These are phyloP conservation scores for Florisuga fusca DNA, from an alignment of 2,797 vertebrate species.

Conservation along the genomic window DNA sequence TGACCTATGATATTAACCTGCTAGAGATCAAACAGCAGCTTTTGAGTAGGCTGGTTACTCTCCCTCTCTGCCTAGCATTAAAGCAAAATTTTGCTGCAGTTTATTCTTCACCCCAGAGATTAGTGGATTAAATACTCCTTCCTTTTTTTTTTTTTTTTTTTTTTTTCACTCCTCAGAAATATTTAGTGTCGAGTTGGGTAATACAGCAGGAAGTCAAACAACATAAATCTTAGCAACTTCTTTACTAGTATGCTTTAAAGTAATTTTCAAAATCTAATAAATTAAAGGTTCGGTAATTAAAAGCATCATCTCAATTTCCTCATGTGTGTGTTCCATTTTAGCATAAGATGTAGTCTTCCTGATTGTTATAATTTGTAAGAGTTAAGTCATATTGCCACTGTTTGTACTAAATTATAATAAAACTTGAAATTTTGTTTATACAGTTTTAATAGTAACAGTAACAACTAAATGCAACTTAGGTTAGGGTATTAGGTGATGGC, in stretches of 20 bases:
- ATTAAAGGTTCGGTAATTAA: background rate
- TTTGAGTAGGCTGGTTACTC: background rate
- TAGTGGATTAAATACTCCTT: slow-evolving; percentile 1
- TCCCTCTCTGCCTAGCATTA: background rate
- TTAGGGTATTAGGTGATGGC: background rate
- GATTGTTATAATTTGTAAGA: background rate
- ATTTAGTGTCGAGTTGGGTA: background rate
- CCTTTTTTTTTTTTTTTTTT: background rate
- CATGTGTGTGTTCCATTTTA: background rate
- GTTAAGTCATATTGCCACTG: background rate
- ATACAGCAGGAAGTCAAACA: background rate
- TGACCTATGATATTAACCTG: slow-evolving; percentile 15
- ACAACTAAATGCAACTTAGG: background rate
- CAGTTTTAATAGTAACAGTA: background rate
- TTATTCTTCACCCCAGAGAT: slow-evolving; percentile 35
- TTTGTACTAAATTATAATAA: background rate
- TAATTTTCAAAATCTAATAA: background rate
- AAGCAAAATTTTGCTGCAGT: background rate
- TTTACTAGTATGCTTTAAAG: slow-evolving; percentile 17
- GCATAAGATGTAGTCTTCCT: background rate
- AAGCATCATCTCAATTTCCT: background rate
- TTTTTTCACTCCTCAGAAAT: background rate
- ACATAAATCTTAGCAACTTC: background rate
- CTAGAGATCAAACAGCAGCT: slow-evolving; percentile 12
- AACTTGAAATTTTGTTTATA: background rate